phyloP scores from a whole-genome alignment of 2,888 invertebrate genomes.

The Tiliacea aurago region DNA sequence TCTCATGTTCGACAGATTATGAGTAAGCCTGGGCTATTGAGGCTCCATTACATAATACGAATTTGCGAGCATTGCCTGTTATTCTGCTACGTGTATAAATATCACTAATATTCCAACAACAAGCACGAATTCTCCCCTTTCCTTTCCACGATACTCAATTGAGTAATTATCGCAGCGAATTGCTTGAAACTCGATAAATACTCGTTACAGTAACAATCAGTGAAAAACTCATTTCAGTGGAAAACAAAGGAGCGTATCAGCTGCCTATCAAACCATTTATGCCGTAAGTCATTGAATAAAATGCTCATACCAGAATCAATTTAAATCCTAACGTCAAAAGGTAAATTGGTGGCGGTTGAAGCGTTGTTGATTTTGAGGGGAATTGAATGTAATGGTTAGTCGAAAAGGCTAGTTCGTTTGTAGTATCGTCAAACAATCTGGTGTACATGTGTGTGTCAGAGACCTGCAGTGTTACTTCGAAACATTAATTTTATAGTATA shows the following conservation, averaged over 20 bases:
- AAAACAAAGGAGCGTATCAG: conserved; percentile 59
- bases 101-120: conserved; percentile 28
- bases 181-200: conserved; percentile 59
- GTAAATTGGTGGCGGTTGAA: conserved; percentile 50
- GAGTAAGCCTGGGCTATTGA: conserved; percentile 59
- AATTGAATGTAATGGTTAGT: conserved; percentile 47
- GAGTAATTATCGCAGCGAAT: conserved; percentile 50
- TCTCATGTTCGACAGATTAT: conserved; percentile 71
- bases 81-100: conserved; percentile 10
- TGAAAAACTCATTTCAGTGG: conserved; percentile 59
- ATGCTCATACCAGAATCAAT: conserved; percentile 60
- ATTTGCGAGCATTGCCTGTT: conserved; percentile 46
- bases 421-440: conserved; percentile 19
- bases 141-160: conserved; percentile 40
- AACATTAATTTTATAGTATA: background rate
- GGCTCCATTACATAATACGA: conserved; percentile 47
- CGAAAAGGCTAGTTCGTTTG: conserved; percentile 46
- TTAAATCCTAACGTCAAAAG: conserved; percentile 59
- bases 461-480: background rate
- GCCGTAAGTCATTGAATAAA: conserved; percentile 58
- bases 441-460: background rate
- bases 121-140: conserved; percentile 10
- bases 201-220: conserved; percentile 59
- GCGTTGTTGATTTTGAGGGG: conserved; percentile 46
- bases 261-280: conserved; percentile 60